phyloP scores from a whole-genome alignment of 2,113 vertebrate genomes.

The Paramisgurnus dabryanus region DNA sequence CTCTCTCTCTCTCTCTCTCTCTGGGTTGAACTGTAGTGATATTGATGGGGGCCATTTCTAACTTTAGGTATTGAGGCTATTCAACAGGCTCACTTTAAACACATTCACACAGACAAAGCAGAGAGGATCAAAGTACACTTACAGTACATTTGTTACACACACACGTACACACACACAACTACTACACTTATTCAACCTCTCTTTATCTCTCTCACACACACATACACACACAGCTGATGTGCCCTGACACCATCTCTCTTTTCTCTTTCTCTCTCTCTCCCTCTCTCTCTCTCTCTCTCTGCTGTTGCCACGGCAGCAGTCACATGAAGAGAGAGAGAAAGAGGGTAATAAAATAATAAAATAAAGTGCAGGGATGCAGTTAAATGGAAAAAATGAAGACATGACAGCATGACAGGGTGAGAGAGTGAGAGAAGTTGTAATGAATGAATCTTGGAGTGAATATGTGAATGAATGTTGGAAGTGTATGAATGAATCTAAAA shows the following conservation, averaged over 20 bases:
- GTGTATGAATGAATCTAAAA: not conserved
- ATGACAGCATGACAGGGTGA: not conserved
- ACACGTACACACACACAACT: constrained; percentile 17
- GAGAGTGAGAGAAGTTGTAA: too few species aligned
- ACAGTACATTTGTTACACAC: not conserved
- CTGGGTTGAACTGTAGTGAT: not conserved
- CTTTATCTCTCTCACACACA: constrained; percentile 25
- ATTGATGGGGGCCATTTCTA: constrained; percentile 38
- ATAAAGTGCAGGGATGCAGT: not conserved
- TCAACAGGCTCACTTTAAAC: constrained; percentile 33
- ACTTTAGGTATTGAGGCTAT: constrained; percentile 5
- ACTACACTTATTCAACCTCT: not conserved
- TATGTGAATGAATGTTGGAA: not conserved
- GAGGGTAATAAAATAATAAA: constrained; percentile 18
- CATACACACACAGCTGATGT: constrained; percentile 29
- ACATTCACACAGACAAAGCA: not conserved
- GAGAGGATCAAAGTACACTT: not conserved
- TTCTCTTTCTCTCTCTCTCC: constrained; percentile 6
- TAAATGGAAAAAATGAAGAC: not conserved
- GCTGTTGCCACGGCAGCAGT: constrained; percentile 72
- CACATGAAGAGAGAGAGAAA: constrained; percentile 45
- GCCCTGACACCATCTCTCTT: constrained; percentile 42
- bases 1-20: too few species aligned
- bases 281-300: constrained; percentile 40
- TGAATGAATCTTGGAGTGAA: not conserved